Evolutionary conservation across 1,140 invertebrate species (phyloP).

Genomic region (Neotoxoptera formosana): DNA sequence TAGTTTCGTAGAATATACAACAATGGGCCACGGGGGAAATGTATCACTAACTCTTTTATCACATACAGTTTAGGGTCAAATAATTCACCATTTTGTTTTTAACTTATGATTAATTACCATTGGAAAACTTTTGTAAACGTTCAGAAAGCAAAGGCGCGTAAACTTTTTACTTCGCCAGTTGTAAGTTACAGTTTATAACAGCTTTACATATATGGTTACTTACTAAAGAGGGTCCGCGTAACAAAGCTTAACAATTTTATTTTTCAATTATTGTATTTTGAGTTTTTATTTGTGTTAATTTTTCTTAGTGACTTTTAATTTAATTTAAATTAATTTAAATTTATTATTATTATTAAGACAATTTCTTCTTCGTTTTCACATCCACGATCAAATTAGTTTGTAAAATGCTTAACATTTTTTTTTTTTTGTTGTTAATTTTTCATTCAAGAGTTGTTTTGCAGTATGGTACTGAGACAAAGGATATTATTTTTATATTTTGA

Average conservation of each 20-base stretch:
- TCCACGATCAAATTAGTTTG: no score
- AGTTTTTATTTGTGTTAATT: background rate
- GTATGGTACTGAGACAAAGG: no score
- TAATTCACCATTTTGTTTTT: conserved; percentile 33
- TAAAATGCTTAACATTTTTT: no score
- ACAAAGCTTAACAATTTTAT: conserved; percentile 5
- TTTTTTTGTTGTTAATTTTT: no score
- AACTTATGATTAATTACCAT: conserved; percentile 40
- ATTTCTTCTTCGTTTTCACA: background rate
- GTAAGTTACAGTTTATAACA: background rate
- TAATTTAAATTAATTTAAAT: background rate
- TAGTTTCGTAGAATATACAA: background rate
- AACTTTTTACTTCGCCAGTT: conserved; percentile 26
- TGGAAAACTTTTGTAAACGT: conserved; percentile 3
- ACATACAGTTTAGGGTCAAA: background rate
- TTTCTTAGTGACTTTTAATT: background rate
- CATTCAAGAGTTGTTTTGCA: no score
- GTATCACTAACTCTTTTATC: conserved; percentile 16
- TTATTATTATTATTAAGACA: background rate
- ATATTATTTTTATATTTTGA: background rate
- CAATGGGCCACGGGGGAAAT: background rate
- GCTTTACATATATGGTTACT: background rate
- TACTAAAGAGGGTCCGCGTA: background rate
- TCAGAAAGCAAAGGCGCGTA: background rate
- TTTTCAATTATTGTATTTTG: background rate